Conservation (phyloP, 2,888 invertebrate species). For the Thecocarcelia acutangulata region DNA sequence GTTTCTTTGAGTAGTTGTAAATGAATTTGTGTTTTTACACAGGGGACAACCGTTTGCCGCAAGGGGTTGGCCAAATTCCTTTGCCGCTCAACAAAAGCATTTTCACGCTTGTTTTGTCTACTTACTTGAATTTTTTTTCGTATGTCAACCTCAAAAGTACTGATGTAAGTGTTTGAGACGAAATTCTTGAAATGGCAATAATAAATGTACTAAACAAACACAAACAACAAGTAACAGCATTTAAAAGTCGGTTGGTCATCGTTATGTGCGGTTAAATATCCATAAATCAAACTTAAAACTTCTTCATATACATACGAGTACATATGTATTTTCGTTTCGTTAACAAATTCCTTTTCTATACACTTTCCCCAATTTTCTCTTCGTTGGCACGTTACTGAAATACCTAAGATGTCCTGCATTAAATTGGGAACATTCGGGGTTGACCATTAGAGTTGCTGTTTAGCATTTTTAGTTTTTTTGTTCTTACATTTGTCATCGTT, state of each 20-base stretch:
- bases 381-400: slow-evolving; percentile 68
- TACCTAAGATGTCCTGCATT: slow-evolving; percentile 75
- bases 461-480: slow-evolving; percentile 47
- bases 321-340: slow-evolving; percentile 54
- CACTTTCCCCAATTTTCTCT: slow-evolving; percentile 36
- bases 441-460: slow-evolving; percentile 51
- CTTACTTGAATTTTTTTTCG: neutral
- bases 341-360: slow-evolving; percentile 39
- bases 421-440: slow-evolving; percentile 45
- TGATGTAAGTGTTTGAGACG: slow-evolving; percentile 47
- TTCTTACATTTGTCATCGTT: slow-evolving; percentile 33
- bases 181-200: slow-evolving; percentile 66
- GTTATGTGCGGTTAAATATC: slow-evolving; percentile 79
- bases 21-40: slow-evolving; percentile 68
- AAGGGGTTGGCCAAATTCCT: slow-evolving; percentile 65
- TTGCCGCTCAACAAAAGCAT: slow-evolving; percentile 50
- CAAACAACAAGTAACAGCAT: slow-evolving; percentile 41
- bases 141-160: slow-evolving; percentile 48
- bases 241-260: slow-evolving; percentile 66
- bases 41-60: slow-evolving; percentile 78
- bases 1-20: slow-evolving; percentile 5
- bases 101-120: slow-evolving; percentile 51
- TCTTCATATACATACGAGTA: slow-evolving; percentile 67
- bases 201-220: slow-evolving; percentile 60
- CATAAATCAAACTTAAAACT: slow-evolving; percentile 78